Conservation (phyloP, 92 coral and sea anemone species). For the Phenganax marumi region DNA sequence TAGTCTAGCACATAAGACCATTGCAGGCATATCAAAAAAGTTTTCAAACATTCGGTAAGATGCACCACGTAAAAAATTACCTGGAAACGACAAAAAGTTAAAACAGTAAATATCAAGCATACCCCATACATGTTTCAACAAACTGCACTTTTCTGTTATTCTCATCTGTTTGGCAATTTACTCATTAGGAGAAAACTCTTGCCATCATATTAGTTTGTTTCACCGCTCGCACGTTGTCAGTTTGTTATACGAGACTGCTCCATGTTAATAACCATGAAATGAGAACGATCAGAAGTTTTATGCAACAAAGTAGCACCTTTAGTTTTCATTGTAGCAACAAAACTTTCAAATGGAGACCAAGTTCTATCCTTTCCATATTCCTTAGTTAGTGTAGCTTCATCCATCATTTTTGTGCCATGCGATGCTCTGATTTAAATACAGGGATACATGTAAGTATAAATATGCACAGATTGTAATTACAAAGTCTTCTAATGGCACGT, state of each 20-base stretch:
- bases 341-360: constrained; percentile 61
- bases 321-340: background rate
- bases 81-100: background rate
- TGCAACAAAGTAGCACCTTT: background rate
- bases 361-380: constrained; percentile 72
- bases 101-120: background rate
- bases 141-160: background rate
- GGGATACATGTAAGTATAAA: no score
- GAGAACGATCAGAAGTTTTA: background rate
- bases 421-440: constrained; percentile 66
- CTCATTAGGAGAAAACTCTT: no score
- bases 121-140: background rate
- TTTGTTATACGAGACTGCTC: no score
- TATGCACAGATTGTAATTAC: no score
- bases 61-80: constrained; percentile 17
- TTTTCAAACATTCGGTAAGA: constrained; percentile 70
- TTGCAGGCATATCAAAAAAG: constrained; percentile 84
- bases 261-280: no score
- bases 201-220: no score
- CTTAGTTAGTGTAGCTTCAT: constrained; percentile 58
- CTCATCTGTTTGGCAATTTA: no score
- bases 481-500: background rate
- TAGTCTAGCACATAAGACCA: constrained; percentile 68
- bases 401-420: constrained; percentile 82
- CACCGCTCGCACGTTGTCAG: no score